Base-by-base conservation (phyloP, 2,113 vertebrate genomes). In the Rhinolophus sinicus region DNA sequence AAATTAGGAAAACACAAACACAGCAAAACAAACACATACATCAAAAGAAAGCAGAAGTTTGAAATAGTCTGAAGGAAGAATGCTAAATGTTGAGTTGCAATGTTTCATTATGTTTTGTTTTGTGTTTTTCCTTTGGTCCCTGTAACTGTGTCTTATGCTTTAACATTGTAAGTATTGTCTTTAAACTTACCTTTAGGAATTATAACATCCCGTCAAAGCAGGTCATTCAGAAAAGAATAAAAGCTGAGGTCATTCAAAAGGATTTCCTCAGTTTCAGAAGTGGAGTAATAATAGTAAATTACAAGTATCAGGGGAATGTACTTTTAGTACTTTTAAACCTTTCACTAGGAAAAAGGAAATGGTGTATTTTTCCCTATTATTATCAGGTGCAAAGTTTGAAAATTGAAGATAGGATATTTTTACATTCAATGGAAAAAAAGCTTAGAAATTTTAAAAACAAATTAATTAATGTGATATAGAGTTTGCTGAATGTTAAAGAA, bases 231-330 rank as follows among this genome's bases (percentile, higher is more conserved):
- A 93, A 93, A 90, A 93, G 44, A 97, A 88, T 94, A 89, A 95
- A 97, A 95, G 88, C 82, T 95, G 94, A 93, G 91, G 78, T 97
- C 95, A 95, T 91, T 96, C 67, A 22, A 89, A 95, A 95, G 93
- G 72, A 95, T 96, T 96, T 96, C 96, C 96, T 94, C 90, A 50
- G 38, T 89, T 90, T 96, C 93, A 97, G 82, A 96, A 96, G 87
- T 94, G 24, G 93, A 33, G 3, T 93, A 97, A 97, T 96, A 97
- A 97, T 94, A 91, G 67, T 96, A 97, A 97, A 95, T 96, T 97
- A 86, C 28, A 96, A 87, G 85, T 76, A 94, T 93, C 90, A 62
- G 18, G 96, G 82, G 88, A 96, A 65, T 89, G 35, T 75, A 33
- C 64, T 95, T 91, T 91, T 52, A 82, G 67, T 76, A 78, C 56